Evolutionary conservation across 2,113 vertebrate genomes (phyloP), one percentile per base, ranked within the genome.

Genomic region (Ranitomeya imitator): DNA sequence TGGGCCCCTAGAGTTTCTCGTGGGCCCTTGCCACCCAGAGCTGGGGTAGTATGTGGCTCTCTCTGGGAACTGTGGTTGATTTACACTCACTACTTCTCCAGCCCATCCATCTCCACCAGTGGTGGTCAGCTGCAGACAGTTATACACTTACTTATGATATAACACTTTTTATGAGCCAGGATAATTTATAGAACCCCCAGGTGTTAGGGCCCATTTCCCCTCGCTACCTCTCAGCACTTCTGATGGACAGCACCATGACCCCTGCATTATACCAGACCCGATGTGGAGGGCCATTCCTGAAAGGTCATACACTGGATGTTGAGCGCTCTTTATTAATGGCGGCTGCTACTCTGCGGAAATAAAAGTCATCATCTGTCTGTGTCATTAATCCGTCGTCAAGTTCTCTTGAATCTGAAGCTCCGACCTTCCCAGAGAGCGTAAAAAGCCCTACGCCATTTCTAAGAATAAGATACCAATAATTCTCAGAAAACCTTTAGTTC

Each of bases 301-400:
- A 91, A 93, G 92, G 94, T 91, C 93, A 92, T 93, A 85, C 92
- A 91, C 93, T 93, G 93, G 91, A 90, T 93, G 94, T 94, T 94
- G 95, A 94, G 90, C 93, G 86, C 89, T 93, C 92, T 95, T 96
- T 95, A 93, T 94, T 93, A 93, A 93, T 91, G 61, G 92, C 86
- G 91, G 90, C 80, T 85, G 92, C 91, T 91, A 91, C 65, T 95
- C 93, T 31, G 91, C 91, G 93, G 92, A 94, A 94, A 95, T 95
- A 94, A 95, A 95, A 96, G 93, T 94, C 93, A 94, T 94, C 94
- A 94, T 96, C 95, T 95, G 92, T 95, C 94, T 94, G 93, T 93
- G 94, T 91, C 93, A 92, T 95, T 93, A 94, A 94, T 94, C 93
- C 94, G 90, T 93, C 95, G 93, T 94, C 93, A 92, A 94, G 95